Evolutionary conservation across 2,888 invertebrate genomes (phyloP).

Genomic region (Pammene fasciana): DNA sequence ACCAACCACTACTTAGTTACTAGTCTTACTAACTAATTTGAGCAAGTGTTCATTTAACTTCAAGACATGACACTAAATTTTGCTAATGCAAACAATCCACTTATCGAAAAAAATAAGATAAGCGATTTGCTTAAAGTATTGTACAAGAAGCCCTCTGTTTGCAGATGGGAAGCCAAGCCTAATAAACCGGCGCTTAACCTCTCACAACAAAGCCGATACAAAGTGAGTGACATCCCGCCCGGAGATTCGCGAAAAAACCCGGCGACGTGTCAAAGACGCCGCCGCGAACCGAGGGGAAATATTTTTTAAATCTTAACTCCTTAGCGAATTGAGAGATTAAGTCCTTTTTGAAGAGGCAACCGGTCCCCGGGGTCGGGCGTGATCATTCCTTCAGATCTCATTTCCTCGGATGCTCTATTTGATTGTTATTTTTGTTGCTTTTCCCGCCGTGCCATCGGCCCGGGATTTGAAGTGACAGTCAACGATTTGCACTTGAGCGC

Average conservation of each 20-base stretch:
- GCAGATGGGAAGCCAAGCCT: constrained; percentile 77
- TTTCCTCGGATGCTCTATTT: constrained; percentile 81
- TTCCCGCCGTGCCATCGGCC: constrained; percentile 71
- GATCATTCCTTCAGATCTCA: constrained; percentile 83
- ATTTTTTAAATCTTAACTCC: constrained; percentile 84
- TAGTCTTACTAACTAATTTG: too few relatives aligned
- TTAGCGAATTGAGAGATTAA: constrained; percentile 84
- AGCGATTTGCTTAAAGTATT: constrained; percentile 30
- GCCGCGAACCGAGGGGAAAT: constrained; percentile 79
- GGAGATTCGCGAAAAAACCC: constrained; percentile 80
- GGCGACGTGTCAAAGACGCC: constrained; percentile 83
- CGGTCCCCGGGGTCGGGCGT: constrained; percentile 82
- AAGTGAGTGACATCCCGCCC: constrained; percentile 81
- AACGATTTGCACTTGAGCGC: constrained; percentile 80
- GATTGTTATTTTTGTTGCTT: constrained; percentile 83
- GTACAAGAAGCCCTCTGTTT: constrained; percentile 68
- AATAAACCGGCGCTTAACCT: constrained; percentile 83
- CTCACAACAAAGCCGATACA: constrained; percentile 81
- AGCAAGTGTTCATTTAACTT: too few relatives aligned
- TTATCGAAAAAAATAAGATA: constrained; percentile 21
- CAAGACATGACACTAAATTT: too few relatives aligned
- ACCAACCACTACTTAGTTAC: too few relatives aligned
- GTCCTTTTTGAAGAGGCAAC: constrained; percentile 85
- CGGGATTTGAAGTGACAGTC: constrained; percentile 81
- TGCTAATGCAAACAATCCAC: neutral